Evolutionary conservation across 2,113 vertebrate species (phyloP).

Genomic region (Polypterus senegalus): DNA sequence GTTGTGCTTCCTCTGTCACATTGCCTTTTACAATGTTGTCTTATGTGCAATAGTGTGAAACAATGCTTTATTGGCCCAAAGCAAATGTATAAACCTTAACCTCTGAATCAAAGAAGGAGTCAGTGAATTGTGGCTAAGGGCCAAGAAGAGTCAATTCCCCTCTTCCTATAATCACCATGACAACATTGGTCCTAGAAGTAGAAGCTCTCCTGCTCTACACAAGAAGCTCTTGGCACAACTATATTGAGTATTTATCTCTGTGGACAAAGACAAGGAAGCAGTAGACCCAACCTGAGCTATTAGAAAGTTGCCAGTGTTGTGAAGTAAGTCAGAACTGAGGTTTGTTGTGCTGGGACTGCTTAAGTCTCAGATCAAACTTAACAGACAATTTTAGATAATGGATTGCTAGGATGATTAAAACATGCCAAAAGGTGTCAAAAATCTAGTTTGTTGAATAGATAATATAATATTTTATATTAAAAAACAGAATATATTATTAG

Average conservation of each 20-base stretch:
- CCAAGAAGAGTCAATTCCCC: not conserved
- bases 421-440: constrained; percentile 13
- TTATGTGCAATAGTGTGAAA: too few species aligned
- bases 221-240: constrained; percentile 23
- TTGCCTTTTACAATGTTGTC: too few species aligned
- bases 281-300: constrained; percentile 38
- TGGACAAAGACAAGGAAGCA: constrained; percentile 43
- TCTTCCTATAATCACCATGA: constrained; percentile 2
- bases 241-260: constrained; percentile 42
- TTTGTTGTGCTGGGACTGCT: constrained; percentile 4
- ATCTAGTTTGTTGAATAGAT: constrained; percentile 6
- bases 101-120: constrained; percentile 9
- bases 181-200: constrained; percentile 3
- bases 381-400: too few species aligned
- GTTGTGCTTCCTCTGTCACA: too few species aligned
- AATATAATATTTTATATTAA: not conserved
- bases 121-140: constrained; percentile 12
- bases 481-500: too few species aligned
- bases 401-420: too few species aligned
- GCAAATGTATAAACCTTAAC: constrained; percentile 8
- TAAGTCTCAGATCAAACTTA: too few species aligned
- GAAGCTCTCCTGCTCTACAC: not conserved
- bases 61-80: constrained; percentile 7
- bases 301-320: constrained; percentile 36
- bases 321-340: constrained; percentile 16